Percentiles rank a stretch among this genome's conserved stretches.
Evolutionary conservation across 2,113 vertebrate species (phyloP).

Genomic region (Tyrannus savana): DNA sequence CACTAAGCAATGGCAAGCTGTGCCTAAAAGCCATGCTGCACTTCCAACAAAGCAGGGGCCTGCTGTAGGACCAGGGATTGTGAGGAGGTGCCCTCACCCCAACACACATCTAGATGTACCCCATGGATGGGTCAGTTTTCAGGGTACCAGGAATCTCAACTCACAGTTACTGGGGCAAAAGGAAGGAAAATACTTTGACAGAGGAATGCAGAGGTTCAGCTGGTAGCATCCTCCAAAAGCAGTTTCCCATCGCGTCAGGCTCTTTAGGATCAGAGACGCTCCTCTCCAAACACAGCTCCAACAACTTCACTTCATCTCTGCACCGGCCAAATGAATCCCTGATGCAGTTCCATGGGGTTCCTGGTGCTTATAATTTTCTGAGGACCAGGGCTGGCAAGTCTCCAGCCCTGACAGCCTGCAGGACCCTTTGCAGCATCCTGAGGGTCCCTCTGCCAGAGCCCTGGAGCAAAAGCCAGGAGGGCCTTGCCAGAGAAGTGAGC

Average conservation of each 20-base stretch:
- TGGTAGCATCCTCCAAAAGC: neutral
- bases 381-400: neutral
- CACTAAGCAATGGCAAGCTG: fast-evolving
- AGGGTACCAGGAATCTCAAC: neutral
- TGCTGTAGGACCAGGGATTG: neutral
- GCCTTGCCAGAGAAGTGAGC: neutral
- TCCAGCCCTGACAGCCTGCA: neutral
- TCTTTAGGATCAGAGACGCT: neutral
- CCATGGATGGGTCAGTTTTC: fast-evolving
- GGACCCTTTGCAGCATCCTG: neutral
- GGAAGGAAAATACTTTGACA: neutral
- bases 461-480: neutral
- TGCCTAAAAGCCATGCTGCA: neutral
- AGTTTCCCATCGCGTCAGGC: neutral
- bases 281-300: neutral
- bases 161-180: neutral
- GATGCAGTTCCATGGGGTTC: fast-evolving
- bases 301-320: neutral
- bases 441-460: neutral
- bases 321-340: neutral
- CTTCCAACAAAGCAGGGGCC: neutral
- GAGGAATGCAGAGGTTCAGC: neutral
- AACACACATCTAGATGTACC: fast-evolving
- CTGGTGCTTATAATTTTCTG: fast-evolving
- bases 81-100: fast-evolving